Evolutionary conservation across 2,113 vertebrate genomes (phyloP), one percentile per base, ranked within the genome.

Genomic region (Pycnonotus jocosus): DNA sequence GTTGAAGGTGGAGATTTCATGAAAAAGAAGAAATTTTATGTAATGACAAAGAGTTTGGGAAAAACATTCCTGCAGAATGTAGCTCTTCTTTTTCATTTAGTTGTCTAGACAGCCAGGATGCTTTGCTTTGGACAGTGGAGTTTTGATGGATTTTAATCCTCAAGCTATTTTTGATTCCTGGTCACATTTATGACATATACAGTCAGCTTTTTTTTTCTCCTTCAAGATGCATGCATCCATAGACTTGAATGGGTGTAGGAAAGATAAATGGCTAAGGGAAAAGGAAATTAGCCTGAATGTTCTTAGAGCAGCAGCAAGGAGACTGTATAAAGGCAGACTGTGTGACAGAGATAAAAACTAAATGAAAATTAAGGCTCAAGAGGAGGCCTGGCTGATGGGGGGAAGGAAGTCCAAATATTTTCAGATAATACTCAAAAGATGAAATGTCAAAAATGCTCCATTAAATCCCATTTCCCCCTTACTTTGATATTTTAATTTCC

Each of bases 401-500:
- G 17, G 28, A 85, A 92, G 83, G 72, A 93, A 96, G 80, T 82
- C 91, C 94, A 96, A 95, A 96, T 97, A 88, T 96, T 94, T 95
- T 73, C 83, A 84, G 94, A 93, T 93, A 95, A 95, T 81, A 97
- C 90, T 61, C 86, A 85, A 92, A 96, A 96, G 86, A 79, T 91
- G 95, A 96, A 96, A 93, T 92, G 85, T 90, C 82, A 91, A 88
- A 95, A 94, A 94, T 93, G 88, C 94, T 96, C 94, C 93, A 94
- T 96, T 96, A 97, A 97, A 92, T 94, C 95, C 95, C 68, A 90
- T 97, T 97, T 97, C 95, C 89, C 93, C 45, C 76, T 97, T 86
- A 90, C 96, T 98, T 98, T 98, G 97, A 98, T 98, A 97, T 96
- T 97, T 96, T 96, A 97, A 93, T 96, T 98, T 98, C 92, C 95